Evolutionary conservation across 2,113 vertebrate species (phyloP), one percentile per base, ranked within the genome.

Genomic region (Trematocara zebra): DNA sequence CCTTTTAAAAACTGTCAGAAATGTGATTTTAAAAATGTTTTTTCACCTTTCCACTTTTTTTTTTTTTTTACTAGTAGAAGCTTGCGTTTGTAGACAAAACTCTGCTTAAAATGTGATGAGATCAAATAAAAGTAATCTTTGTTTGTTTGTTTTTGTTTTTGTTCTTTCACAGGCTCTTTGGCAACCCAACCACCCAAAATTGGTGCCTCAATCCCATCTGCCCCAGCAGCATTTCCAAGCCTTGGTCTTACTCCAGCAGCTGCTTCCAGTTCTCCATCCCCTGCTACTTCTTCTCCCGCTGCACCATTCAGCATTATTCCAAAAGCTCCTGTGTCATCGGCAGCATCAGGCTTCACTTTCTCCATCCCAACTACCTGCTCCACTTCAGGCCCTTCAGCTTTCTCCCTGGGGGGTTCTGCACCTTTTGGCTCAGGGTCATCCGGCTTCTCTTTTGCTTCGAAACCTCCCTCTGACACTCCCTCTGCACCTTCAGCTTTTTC

Each of bases 381-480:
- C 40, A 86, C 80, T 26, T 83, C 94, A 3, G 72, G 80, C 8
- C 5, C 94, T 4, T 44, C 95, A 3, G 28, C 91, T 0, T 97
- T 97, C 89, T 94, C 97, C 18, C 95, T 97, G 90, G 95, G 54
- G 20, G 85, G 88, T 2, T 53, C 96, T 8, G 52, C 94, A 31
- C 23, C 96, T 67, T 76, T 97, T 31, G 96, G 96, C 47, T 85
- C 92, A 4, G 89, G 26, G 85, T 51, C 86, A 11, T 91, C 93
- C 1, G 15, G 87, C 20, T 90, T 95, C 49, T 87, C 92, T 2
- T 89, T 93, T 52, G 85, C 80, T 57, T 83, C 91, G 80, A 95
- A 92, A 81, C 94, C 94, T 51, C 86, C 88, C 9, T 85, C 91
- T 9, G 87, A 88, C 4, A 80, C 87, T 3, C 64, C 85, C 1